Conservation (phyloP, 2,797 vertebrate genomes). For the Kryptopterus vitreolus region DNA sequence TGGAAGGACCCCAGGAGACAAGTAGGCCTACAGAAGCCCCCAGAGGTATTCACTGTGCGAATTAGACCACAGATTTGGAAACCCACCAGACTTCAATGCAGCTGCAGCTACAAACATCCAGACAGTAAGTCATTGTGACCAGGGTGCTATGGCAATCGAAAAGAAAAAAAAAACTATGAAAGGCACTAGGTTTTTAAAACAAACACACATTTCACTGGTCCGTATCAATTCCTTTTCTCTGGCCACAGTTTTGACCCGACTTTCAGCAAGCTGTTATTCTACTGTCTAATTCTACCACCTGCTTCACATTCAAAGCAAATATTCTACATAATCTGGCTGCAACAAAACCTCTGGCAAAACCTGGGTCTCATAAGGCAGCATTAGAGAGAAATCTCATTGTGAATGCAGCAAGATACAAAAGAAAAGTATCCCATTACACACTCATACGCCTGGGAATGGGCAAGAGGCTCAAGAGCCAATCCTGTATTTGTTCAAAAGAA, state of each 20-base stretch:
- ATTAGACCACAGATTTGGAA: conserved; percentile 46
- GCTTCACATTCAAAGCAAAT: conserved; percentile 53
- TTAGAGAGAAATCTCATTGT: conserved; percentile 47
- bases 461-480: conserved; percentile 37
- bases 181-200: conserved; percentile 8
- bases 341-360: conserved; percentile 47
- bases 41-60: conserved; percentile 41
- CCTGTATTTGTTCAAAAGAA: conserved; percentile 42
- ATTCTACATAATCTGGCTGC: conserved; percentile 51
- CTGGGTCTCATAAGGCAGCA: conserved; percentile 46
- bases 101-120: conserved; percentile 36
- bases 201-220: conserved; percentile 24
- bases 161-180: conserved; percentile 18
- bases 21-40: conserved; percentile 4
- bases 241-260: conserved; percentile 38
- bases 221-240: conserved; percentile 33
- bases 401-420: conserved; percentile 52
- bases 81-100: conserved; percentile 36
- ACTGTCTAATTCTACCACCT: conserved; percentile 48
- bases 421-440: conserved; percentile 59
- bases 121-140: conserved; percentile 45
- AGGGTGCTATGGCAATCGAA: conserved; percentile 29
- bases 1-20: conserved; percentile 41
- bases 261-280: conserved; percentile 35
- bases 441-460: conserved; percentile 51